phyloP scores from a whole-genome alignment of 2,888 invertebrate species.

The Rotaria socialis region DNA sequence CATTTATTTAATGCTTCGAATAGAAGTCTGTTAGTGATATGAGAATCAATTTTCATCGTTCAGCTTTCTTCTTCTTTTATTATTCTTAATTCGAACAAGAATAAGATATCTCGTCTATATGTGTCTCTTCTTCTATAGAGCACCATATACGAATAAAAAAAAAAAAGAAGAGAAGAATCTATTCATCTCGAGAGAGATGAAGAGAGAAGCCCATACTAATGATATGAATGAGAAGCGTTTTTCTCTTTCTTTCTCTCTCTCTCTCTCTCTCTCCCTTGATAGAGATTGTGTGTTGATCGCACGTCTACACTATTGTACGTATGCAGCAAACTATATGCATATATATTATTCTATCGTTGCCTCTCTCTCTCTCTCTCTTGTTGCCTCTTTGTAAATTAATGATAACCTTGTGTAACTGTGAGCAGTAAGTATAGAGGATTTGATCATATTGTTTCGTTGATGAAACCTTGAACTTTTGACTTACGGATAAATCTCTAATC shows the following conservation, averaged over 20 bases:
- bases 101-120: background rate
- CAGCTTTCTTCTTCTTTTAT: background rate
- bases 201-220: background rate
- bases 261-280: background rate
- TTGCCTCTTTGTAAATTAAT: background rate
- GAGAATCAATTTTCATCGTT: background rate
- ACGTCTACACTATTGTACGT: background rate
- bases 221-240: background rate
- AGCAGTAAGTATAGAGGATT: background rate
- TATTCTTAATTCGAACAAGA: background rate
- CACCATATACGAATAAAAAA: background rate
- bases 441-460: background rate
- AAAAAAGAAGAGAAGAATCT: background rate
- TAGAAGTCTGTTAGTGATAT: background rate
- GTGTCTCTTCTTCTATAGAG: background rate
- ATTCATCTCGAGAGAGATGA: background rate
- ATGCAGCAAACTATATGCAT: background rate
- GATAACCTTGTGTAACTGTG: background rate
- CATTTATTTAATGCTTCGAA: background rate
- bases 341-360: background rate
- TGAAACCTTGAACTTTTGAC: slow-evolving; percentile 3
- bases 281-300: background rate
- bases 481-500: background rate
- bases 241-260: background rate
- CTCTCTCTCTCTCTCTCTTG: background rate